Evolutionary conservation across 2,113 vertebrate species (phyloP).

Genomic region (Antigone vipio): DNA sequence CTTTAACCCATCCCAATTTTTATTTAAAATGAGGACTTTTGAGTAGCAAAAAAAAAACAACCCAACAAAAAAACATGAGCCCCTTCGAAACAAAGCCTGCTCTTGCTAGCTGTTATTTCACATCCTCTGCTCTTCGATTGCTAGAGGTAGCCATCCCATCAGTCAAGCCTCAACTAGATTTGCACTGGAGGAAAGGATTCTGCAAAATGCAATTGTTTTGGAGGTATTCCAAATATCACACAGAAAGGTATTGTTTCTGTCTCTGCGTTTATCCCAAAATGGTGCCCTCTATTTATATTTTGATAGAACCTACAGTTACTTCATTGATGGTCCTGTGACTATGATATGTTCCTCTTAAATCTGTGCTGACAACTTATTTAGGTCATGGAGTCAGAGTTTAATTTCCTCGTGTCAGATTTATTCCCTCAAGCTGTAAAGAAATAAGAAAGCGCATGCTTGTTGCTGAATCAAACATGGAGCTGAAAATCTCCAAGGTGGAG

Average conservation of each 20-base stretch:
- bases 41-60: background rate
- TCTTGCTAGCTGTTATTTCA: background rate
- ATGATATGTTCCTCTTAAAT: background rate
- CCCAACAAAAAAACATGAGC: background rate
- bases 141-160: background rate
- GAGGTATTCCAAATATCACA: constrained; percentile 1
- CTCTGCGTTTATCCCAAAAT: background rate
- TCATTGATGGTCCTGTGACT: constrained; percentile 12
- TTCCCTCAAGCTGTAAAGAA: constrained; percentile 27
- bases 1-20: background rate
- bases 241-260: background rate
- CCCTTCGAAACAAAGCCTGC: background rate
- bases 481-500: background rate
- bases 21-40: background rate
- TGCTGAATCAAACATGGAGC: background rate
- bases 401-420: constrained; percentile 43
- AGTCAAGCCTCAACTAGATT: background rate
- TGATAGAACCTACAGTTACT: constrained; percentile 1
- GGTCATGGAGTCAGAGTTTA: constrained; percentile 21
- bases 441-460: background rate
- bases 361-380: constrained; percentile 48
- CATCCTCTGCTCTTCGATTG: background rate
- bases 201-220: background rate
- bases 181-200: background rate
- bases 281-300: constrained; percentile 6